Percentiles rank a stretch among this genome's conserved stretches.
Evolutionary conservation across 2,888 invertebrate genomes (phyloP).

Genomic region (Temnothorax ravouxi): DNA sequence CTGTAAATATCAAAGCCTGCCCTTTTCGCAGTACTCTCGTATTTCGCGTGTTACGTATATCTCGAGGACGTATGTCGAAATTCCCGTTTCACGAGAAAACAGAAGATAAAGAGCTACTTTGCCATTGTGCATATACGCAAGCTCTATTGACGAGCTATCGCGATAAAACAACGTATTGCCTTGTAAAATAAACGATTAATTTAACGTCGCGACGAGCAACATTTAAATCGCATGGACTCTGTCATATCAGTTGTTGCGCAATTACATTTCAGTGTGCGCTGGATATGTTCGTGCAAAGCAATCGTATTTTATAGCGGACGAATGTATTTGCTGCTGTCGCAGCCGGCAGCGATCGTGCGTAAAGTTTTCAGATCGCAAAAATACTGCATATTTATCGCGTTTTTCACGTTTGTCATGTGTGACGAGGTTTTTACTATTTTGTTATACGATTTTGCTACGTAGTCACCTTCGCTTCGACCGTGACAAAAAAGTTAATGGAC

Average conservation of each 20-base stretch:
- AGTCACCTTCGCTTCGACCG: slow-evolving; percentile 60
- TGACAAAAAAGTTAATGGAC: slow-evolving; percentile 53
- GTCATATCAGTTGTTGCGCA: background rate
- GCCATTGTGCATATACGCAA: background rate
- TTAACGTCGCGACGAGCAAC: background rate
- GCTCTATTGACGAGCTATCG: slow-evolving; percentile 13
- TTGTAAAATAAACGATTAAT: slow-evolving; percentile 11
- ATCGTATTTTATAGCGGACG: background rate
- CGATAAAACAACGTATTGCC: background rate
- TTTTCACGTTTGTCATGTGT: background rate
- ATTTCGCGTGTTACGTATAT: background rate
- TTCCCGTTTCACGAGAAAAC: background rate
- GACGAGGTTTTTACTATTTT: background rate
- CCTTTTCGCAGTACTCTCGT: background rate
- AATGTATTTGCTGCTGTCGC: background rate
- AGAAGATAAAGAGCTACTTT: background rate
- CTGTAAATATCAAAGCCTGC: background rate
- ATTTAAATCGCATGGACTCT: background rate
- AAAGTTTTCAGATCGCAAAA: slow-evolving; percentile 17
- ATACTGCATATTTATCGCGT: background rate
- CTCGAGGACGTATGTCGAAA: background rate
- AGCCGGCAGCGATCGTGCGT: background rate
- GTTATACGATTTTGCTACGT: slow-evolving; percentile 62
- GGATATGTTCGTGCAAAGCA: background rate
- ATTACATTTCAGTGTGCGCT: background rate